Conservation (phyloP, 2,888 invertebrate genomes). For the Schrankia costaestrigalis region DNA sequence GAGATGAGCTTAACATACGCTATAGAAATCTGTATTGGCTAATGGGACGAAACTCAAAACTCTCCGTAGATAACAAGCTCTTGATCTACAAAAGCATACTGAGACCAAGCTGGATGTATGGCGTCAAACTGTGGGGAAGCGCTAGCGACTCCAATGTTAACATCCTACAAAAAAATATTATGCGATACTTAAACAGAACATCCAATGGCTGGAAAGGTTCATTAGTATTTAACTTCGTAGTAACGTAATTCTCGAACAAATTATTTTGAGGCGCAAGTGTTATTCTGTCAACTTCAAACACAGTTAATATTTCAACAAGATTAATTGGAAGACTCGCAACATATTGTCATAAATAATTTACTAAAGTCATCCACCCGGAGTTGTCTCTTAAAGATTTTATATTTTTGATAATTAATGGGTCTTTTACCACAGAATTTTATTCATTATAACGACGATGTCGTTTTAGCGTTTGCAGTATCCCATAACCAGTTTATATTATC, state of each 20-base stretch:
- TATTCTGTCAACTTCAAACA: slow-evolving; percentile 11
- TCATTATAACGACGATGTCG: neutral
- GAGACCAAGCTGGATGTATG: no score
- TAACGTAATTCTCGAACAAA: neutral
- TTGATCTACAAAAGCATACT: no score
- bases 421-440: neutral
- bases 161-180: neutral
- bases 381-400: no score
- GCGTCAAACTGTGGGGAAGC: no score
- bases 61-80: no score
- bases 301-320: slow-evolving; percentile 20
- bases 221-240: neutral
- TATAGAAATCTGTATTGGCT: no score
- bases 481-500: neutral
- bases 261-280: slow-evolving; percentile 12
- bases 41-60: no score
- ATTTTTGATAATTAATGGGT: no score
- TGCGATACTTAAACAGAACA: neutral
- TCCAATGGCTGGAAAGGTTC: no score
- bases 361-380: neutral
- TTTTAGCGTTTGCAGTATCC: neutral
- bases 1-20: no score
- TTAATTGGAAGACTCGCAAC: slow-evolving; percentile 8
- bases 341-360: slow-evolving; percentile 10
- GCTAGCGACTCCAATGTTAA: no score